Evolutionary conservation across 2,888 invertebrate species (phyloP).

Genomic region (Ashinkailepas kermadecensis): DNA sequence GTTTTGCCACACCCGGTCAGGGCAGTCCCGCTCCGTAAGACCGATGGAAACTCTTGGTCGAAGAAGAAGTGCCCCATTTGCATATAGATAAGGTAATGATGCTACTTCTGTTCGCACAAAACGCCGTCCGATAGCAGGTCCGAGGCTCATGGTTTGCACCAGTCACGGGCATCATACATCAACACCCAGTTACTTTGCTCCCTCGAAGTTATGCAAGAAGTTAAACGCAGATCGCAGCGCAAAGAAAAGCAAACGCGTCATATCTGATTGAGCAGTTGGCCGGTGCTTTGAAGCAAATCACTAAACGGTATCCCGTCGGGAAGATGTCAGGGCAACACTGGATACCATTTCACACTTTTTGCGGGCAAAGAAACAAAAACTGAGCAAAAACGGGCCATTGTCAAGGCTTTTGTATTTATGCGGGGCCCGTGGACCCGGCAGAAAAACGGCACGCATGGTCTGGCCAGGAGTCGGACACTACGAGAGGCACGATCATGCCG

Average conservation of each 20-base stretch:
- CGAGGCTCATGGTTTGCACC: no score
- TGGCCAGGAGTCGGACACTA: background rate
- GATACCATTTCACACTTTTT: slow-evolving; percentile 1
- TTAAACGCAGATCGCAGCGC: background rate
- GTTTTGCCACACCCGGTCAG: no score
- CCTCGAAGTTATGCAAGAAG: no score
- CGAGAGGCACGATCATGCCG: no score
- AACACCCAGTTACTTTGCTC: no score
- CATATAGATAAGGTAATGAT: no score
- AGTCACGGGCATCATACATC: no score
- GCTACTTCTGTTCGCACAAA: no score
- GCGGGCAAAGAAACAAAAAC: background rate
- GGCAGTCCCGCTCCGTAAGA: no score
- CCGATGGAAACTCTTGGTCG: no score
- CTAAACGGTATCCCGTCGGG: background rate
- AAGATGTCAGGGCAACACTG: background rate
- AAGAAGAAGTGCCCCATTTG: no score
- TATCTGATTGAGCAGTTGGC: background rate
- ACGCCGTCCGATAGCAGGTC: no score
- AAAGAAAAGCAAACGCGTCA: background rate
- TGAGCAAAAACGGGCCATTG: background rate
- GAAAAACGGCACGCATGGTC: background rate
- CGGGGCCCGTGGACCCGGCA: background rate
- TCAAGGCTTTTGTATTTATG: background rate
- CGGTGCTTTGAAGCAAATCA: background rate